These are phyloP conservation scores for Galemys pyrenaicus DNA, from an alignment of 2,113 vertebrate genomes.

Conservation along the genomic window DNA sequence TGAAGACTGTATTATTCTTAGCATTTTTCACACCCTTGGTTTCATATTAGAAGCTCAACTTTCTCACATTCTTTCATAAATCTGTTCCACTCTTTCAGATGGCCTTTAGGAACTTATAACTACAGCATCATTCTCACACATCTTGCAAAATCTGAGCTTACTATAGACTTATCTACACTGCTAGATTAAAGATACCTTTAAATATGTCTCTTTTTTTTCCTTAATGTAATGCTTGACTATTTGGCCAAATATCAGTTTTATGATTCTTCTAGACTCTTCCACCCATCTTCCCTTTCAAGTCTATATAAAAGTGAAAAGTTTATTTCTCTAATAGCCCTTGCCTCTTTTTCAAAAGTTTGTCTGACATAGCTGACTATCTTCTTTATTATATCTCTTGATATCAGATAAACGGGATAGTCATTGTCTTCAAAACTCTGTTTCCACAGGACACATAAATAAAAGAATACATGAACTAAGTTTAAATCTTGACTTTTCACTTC, in stretches of 20 bases:
- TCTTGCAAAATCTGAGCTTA: background rate
- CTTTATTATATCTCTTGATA: background rate
- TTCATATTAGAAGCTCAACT: background rate
- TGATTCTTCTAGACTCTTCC: background rate
- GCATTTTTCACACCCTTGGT: background rate
- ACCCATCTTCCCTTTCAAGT: background rate
- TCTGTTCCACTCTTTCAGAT: background rate
- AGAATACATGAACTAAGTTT: background rate
- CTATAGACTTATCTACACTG: background rate
- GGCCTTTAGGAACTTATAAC: background rate
- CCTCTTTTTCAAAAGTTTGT: background rate
- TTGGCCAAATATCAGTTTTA: constrained; percentile 29
- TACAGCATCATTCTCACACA: background rate
- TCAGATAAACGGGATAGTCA: background rate
- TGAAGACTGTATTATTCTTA: background rate
- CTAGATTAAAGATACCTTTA: too few relatives aligned
- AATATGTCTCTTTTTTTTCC: background rate
- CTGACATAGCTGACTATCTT: background rate
- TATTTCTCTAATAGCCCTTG: constrained; percentile 3
- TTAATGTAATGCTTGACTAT: background rate
- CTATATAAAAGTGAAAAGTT: background rate
- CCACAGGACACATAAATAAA: background rate
- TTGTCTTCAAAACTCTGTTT: constrained; percentile 11
- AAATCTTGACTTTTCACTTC: background rate
- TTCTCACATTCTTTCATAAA: background rate